Evolutionary conservation across 2,797 vertebrate genomes (phyloP).

Genomic region (Podarcis lilfordi): DNA sequence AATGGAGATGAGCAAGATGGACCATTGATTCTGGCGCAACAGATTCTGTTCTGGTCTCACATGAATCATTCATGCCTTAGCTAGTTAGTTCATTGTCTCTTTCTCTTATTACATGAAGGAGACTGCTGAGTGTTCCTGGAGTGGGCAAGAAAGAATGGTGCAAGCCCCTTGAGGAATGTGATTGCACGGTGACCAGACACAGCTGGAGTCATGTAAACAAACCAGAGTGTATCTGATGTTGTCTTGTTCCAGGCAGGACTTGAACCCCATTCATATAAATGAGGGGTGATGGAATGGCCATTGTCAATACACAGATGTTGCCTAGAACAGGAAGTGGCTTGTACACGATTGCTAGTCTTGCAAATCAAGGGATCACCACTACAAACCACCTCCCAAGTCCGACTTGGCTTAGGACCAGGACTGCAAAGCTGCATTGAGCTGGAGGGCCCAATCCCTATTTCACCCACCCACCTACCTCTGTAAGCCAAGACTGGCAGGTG

Average conservation of each 20-base stretch:
- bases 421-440: no score
- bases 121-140: conserved; percentile 38
- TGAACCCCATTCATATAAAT: no score
- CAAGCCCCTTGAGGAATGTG: not conserved
- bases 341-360: no score
- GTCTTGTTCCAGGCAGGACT: not conserved
- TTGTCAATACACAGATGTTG: not conserved
- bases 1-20: conserved; percentile 50
- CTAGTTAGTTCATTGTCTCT: not conserved
- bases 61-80: conserved; percentile 55
- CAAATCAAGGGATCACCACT: no score
- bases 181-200: not conserved
- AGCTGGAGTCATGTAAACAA: fast-evolving
- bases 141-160: not conserved
- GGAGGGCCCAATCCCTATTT: no score
- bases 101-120: conserved; percentile 27
- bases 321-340: not conserved
- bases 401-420: no score
- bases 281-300: not conserved
- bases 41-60: conserved; percentile 32
- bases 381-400: no score
- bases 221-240: no score
- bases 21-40: conserved; percentile 5
- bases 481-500: no score
- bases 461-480: no score